Evolutionary conservation across 2,797 vertebrate species (phyloP), one percentile per base, ranked within the genome.

Genomic region (Poeciliopsis presidionis): DNA sequence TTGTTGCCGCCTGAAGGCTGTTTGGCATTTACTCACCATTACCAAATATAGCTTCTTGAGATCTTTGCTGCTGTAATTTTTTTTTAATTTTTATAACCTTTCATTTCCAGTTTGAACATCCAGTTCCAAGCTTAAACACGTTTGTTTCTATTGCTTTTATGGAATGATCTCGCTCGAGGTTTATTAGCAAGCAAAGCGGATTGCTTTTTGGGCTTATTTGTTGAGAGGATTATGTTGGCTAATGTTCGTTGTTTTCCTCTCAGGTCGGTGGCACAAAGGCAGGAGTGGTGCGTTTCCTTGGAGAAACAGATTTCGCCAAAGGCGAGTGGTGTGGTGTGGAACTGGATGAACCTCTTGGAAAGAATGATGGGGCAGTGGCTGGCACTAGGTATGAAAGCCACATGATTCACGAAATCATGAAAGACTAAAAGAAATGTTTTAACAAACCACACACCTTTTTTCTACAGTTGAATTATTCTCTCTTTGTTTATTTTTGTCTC

Each of bases 251-350:
- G 18, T 70, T 85, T 85, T 76, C 53, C 13, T 77, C 39, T 73
- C 86, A 99, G 98, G 98, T 99, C 73, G 97, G 97, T n/a, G 98
- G 98, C 74, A 97, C 98, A 1, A 99, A 99, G 93, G 98, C 98
- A 7, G 98, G 98, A 41, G 98, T 99, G 0, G 97, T 99, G 30
- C 97, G 98, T 53, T 99, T 99, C 81, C 90, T 99, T 39, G 98
- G 98, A 36, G 98, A 99, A 91, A 98, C 98, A 0, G 98, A 99
- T 92, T 99, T 99, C 89, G 98, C 98, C 36, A 99, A 99, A 93
- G 98, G 98, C 47, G 98, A 99, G 12, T 99, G 98, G 98, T 99
- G 98, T 72, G 98, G 98, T 0, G 98, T 99, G 33, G 98, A 99
- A 81, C 88, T 99, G 76, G 98, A 99, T 33, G 98, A 99, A 36